Conservation (phyloP, 2,113 vertebrate species). For the Tyrannus savana region DNA sequence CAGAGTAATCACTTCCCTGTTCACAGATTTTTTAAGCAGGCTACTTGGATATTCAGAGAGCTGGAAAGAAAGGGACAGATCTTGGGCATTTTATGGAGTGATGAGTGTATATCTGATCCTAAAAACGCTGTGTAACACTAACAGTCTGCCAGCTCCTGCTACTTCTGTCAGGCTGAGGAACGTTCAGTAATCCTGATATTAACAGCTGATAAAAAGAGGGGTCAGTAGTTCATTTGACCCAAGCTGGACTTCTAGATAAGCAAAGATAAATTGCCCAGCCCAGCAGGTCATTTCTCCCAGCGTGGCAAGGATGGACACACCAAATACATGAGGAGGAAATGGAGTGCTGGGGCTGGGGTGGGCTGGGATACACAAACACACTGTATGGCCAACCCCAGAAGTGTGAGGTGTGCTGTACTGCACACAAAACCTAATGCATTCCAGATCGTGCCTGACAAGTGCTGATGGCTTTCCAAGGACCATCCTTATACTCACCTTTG, state of each 20-base stretch:
- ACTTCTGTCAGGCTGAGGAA: background rate
- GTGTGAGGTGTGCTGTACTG: background rate
- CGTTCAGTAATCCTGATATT: background rate
- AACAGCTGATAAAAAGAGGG: slow-evolving; percentile 4
- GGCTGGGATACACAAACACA: background rate
- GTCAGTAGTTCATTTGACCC: background rate
- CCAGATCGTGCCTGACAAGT: background rate
- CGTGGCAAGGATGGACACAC: background rate
- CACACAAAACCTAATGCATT: background rate
- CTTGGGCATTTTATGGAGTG: background rate
- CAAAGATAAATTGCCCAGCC: background rate
- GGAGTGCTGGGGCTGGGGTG: background rate
- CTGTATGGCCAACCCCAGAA: background rate
- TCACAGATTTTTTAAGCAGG: background rate
- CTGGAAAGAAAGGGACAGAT: background rate
- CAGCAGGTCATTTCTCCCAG: background rate
- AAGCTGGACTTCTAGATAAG: background rate
- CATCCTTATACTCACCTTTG: background rate
- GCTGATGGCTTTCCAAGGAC: background rate
- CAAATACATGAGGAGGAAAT: background rate
- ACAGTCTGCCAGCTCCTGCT: background rate
- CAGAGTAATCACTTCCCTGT: background rate
- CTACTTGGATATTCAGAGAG: background rate
- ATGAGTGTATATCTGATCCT: background rate
- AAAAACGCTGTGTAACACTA: background rate